These are phyloP conservation scores for Thunnus albacares DNA, from an alignment of 2,797 vertebrate species.

Conservation along the genomic window DNA sequence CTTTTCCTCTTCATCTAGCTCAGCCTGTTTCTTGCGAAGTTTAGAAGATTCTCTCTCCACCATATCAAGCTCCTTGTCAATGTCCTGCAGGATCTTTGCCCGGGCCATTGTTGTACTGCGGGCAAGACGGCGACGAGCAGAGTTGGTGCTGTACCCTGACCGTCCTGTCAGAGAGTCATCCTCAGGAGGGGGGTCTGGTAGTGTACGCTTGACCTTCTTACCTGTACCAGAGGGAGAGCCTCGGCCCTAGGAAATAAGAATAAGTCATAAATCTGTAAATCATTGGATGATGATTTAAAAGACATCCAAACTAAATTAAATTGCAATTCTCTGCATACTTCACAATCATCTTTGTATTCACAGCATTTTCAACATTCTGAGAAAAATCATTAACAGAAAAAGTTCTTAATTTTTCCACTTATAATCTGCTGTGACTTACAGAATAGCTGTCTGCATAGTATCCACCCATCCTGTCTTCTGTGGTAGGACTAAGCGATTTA, in stretches of 20 bases:
- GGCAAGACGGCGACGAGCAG: conserved; percentile 94
- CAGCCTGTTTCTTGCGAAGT: conserved; percentile 98
- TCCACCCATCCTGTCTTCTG: conserved; percentile 92
- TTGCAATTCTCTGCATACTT: neutral
- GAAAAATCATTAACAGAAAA: neutral
- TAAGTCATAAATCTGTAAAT: conserved; percentile 7
- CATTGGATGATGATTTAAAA: conserved; percentile 3
- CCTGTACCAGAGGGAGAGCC: conserved; percentile 90
- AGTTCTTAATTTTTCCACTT: neutral
- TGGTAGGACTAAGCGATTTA: conserved; percentile 94
- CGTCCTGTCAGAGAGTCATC: conserved; percentile 89
- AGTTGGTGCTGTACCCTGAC: conserved; percentile 90
- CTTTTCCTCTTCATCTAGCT: conserved; percentile 99
- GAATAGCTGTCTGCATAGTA: conserved; percentile 94
- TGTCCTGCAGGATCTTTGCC: conserved; percentile 99
- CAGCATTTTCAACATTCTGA: neutral
- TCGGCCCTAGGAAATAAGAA: conserved; percentile 87
- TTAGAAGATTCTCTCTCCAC: conserved; percentile 99
- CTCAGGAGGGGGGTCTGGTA: conserved; percentile 97
- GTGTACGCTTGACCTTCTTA: conserved; percentile 98
- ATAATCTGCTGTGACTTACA: conserved; percentile 87
- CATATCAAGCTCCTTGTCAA: conserved; percentile 97
- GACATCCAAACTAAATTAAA: neutral
- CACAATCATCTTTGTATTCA: neutral
- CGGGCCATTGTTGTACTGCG: conserved; percentile 97